phyloP scores from a whole-genome alignment of 1,140 invertebrate species.

The Hydropsyche tenuis region DNA sequence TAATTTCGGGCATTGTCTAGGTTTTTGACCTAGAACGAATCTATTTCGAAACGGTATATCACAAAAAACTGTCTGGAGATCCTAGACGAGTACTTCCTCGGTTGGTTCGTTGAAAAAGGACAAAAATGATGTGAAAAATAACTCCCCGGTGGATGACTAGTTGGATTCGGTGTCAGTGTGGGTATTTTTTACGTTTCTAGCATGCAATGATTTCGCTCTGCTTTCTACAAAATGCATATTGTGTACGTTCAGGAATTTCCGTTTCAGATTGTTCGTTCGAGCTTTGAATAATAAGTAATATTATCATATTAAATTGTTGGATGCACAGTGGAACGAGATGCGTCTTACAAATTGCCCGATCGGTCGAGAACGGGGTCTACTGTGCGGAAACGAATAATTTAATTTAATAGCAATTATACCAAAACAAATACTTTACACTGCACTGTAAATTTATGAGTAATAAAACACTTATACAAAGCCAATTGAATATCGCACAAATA shows the following conservation, averaged over 20 bases:
- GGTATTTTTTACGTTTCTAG: background rate
- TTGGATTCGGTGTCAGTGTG: background rate
- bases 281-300: conserved; percentile 8
- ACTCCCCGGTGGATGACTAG: background rate
- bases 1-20: conserved; percentile 35
- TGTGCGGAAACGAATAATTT: too few species aligned
- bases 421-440: too few species aligned
- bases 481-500: too few species aligned
- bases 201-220: background rate
- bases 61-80: conserved; percentile 49
- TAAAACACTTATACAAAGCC: too few species aligned
- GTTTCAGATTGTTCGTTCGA: background rate
- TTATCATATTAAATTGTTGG: conserved; percentile 11
- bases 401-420: too few species aligned
- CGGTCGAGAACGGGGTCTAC: too few species aligned
- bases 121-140: background rate
- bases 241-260: background rate
- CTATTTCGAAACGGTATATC: conserved; percentile 43
- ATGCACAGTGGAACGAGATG: too few species aligned
- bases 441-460: too few species aligned
- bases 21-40: conserved; percentile 49
- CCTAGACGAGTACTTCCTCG: conserved; percentile 32
- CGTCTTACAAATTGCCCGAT: too few species aligned
- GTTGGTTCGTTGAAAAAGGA: background rate
- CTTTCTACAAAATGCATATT: background rate